Base-by-base conservation (phyloP, 2,888 invertebrate genomes). In the Slavum lentiscoides region DNA sequence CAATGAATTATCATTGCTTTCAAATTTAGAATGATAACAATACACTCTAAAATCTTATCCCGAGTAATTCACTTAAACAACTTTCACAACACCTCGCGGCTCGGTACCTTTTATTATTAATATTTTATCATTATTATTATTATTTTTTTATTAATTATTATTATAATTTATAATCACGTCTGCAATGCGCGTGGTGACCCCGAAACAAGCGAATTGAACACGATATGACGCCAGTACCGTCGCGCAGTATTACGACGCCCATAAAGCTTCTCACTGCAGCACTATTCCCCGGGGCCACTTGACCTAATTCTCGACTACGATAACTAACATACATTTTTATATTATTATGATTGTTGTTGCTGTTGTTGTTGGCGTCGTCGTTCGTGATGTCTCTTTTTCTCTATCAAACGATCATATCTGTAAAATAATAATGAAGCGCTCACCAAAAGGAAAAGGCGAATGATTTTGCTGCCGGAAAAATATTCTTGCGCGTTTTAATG, bases 151-250 rank as follows among this genome's bases (percentile, higher is more conserved):
- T 49, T 11, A 49, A 49, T 49, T 43, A 43, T 13, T 49, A 49
- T 49, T 49, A 19, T 69, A 55, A 9, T 43, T 43, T 43, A 43
- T 43, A 43, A 74, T 74, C 53, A 55, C 23, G 13, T 1, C 19
- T 9, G 49, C n/a, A 30, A 2, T 30, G 30, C 30, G 30, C 30
- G 30, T 30, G 74, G 55, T 37, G 74, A 75, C 66, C 66, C 66
- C 74, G 66, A 75, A 66, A 67, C 58, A 30, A 13, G 39, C 61
- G 19, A 19, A 23, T 19, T 9, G 61, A 49, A 19, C 55, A 39
- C 55, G 66, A 75, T n/a, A n/a, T 67, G 74, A 75, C 58, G 66
- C 66, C 55, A 67, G 13, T 49, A 55, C 55, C 23, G 66, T 55
- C 37, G 66, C 62, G 62, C 49, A 74, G 8, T 49, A 49, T 6